Evolutionary conservation across 64 coral and sea anemone species (phyloP).

Genomic region (Pocillopora verrucosa): DNA sequence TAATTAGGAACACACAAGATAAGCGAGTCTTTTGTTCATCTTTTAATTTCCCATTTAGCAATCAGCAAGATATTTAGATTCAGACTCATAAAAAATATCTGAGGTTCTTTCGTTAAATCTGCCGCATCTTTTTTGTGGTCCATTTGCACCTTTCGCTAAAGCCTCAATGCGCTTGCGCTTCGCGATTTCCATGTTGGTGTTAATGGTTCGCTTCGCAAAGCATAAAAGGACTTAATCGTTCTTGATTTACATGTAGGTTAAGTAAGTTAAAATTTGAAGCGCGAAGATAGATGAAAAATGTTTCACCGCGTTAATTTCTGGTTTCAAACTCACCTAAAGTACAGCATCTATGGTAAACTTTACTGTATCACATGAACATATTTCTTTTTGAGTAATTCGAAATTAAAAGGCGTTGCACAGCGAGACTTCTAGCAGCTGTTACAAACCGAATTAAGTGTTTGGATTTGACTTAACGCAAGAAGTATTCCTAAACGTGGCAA

Average conservation of each 20-base stretch:
- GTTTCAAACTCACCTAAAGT: neutral
- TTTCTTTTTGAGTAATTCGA: neutral
- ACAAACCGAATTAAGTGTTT: neutral
- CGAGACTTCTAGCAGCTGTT: neutral
- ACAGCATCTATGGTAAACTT: neutral
- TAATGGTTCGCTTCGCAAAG: neutral
- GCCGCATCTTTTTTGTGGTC: neutral
- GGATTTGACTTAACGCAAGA: neutral
- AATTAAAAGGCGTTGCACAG: neutral
- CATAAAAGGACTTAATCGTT: neutral
- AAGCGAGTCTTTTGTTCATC: neutral
- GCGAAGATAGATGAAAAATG: neutral
- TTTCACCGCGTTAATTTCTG: neutral
- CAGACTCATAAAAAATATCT: neutral
- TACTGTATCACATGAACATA: neutral
- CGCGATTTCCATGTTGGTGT: neutral
- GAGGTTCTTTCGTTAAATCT: neutral
- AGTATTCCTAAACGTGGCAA: neutral
- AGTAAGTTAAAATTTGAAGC: neutral
- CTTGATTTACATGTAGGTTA: neutral
- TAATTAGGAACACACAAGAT: neutral
- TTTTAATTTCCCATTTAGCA: neutral
- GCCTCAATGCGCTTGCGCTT: neutral
- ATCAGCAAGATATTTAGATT: neutral
- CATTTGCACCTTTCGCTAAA: neutral